These are phyloP conservation scores for Parauchenoglanis ngamensis DNA, from an alignment of 2,797 vertebrate genomes.

Conservation along the genomic window DNA sequence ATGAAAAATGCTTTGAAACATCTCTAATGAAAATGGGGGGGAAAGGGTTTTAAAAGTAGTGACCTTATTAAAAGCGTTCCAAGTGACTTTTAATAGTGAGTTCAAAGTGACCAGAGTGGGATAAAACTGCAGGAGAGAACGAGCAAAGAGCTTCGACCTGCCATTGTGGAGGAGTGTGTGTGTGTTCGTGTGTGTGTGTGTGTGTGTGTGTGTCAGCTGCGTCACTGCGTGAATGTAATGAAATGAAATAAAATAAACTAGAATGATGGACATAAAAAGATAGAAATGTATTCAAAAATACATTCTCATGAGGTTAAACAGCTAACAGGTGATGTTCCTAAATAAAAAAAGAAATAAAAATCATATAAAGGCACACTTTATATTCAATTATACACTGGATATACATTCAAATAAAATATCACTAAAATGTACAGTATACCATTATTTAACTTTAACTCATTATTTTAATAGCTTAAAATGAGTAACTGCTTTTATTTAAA, in stretches of 20 bases:
- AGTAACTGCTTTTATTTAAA: not conserved
- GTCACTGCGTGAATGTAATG: constrained; percentile 62
- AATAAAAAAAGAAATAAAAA: no score
- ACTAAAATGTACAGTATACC: no score
- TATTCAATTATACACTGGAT: no score
- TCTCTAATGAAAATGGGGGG: not conserved
- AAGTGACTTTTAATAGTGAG: constrained; percentile 30
- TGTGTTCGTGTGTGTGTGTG: constrained; percentile 31
- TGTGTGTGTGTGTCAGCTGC: constrained; percentile 56
- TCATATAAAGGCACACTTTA: no score
- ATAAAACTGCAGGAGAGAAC: constrained; percentile 10
- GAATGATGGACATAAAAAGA: no score
- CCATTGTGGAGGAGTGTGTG: constrained; percentile 31
- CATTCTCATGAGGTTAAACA: no score
- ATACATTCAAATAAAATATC: no score
- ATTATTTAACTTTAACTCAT: no score
- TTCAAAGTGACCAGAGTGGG: constrained; percentile 14
- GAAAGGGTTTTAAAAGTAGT: not conserved
- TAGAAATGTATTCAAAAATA: no score
- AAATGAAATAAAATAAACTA: not conserved
- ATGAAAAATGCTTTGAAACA: constrained; percentile 5
- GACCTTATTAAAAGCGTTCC: constrained; percentile 29
- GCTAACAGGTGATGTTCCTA: no score
- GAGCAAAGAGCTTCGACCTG: not conserved
- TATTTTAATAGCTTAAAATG: no score